Percentiles rank a stretch among this genome's conserved stretches.
phyloP scores from a whole-genome alignment of 30 jellyfish, hydroid and myxozoan genomes.

The Rhopilema esculentum region DNA sequence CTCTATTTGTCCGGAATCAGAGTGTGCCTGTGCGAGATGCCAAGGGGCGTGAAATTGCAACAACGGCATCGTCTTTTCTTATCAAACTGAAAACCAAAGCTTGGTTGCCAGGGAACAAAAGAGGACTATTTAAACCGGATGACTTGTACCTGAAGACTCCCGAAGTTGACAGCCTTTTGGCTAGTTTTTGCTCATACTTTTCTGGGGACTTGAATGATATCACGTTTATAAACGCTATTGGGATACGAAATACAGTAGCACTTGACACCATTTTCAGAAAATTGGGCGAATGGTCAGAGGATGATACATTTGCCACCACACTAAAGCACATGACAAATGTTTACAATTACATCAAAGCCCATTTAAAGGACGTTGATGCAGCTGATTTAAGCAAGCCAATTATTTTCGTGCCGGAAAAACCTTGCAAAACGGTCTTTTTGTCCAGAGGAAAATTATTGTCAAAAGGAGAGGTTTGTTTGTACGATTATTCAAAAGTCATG shows the following conservation, averaged over 20 bases:
- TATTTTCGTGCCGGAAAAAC: constrained; percentile 39
- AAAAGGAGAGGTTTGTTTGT: constrained; percentile 72
- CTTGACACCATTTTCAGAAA: constrained; percentile 44
- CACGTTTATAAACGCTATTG: constrained; percentile 43
- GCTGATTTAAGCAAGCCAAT: constrained; percentile 60
- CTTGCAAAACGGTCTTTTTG: not conserved
- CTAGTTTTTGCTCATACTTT: constrained; percentile 40
- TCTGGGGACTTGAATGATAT: constrained; percentile 7
- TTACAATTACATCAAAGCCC: constrained; percentile 48
- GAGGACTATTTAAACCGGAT: constrained; percentile 29
- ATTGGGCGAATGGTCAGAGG: constrained; percentile 70
- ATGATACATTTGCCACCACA: constrained; percentile 60
- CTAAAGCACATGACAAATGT: constrained; percentile 64
- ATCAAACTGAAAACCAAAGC: constrained; percentile 19
- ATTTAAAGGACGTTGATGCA: constrained; percentile 4
- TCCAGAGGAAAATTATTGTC: constrained; percentile 63
- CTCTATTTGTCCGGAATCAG: constrained; percentile 27
- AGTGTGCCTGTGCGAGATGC: constrained; percentile 52
- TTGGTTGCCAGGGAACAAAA: constrained; percentile 48
- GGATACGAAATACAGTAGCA: constrained; percentile 30
- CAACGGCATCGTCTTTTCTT: constrained; percentile 40
- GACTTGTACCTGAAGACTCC: constrained; percentile 38
- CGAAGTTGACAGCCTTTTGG: constrained; percentile 27
- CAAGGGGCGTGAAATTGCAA: constrained; percentile 40
- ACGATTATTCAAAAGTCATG: constrained; percentile 74